Evolutionary conservation across 2,113 vertebrate genomes (phyloP), one percentile per base, ranked within the genome.

Genomic region (Chionomys nivalis): DNA sequence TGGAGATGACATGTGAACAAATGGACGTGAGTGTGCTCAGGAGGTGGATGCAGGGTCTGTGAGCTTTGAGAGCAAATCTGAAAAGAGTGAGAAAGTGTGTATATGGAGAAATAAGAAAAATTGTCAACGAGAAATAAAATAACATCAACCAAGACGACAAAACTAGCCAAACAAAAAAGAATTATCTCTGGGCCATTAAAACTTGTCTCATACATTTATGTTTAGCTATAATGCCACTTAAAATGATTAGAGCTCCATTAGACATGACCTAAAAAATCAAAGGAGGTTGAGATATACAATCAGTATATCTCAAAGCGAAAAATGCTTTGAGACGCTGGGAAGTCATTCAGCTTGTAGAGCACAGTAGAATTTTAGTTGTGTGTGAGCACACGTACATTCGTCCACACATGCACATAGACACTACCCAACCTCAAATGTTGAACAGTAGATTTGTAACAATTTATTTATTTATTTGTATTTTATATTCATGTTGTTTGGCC

Each of bases 161-260:
- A 89, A 76, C n/a, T n/a, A 88, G 23, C 36, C n/a, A 61, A 61
- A 73, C 26, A 44, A 76, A 89, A 52, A 44, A 33, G 23, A 52
- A 65, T 70, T 44, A 6, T 86, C 78, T 28, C 26, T 86, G 24
- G 73, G 16, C 58, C 19, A 36, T 90, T 92, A 55, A 49, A 73
- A 89, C 19, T 49, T 78, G 77, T 33, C 19, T 49, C 68, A 81
- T n/a, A 19, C 42, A 36, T 75, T 93, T 23, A 31, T 68, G 11
- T 39, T 58, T 96, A 61, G 66, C 63, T 63, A 78, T 92, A n/a
- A 23, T 39, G 12, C 33, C 16, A 61, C 81, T 96, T 83, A 66
- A 87, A 94, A 95, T 81, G 26, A 82, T 92, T 73, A 92, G 77
- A 85, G 44, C 55, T 26, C 7, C 58, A 81, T 61, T 23, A 61